A percentile compares a stretch with the other conserved stretches of the same genome.
These are phyloP conservation scores for Hyles vespertilio DNA, from an alignment of 1,140 invertebrate genomes.

Conservation along the genomic window DNA sequence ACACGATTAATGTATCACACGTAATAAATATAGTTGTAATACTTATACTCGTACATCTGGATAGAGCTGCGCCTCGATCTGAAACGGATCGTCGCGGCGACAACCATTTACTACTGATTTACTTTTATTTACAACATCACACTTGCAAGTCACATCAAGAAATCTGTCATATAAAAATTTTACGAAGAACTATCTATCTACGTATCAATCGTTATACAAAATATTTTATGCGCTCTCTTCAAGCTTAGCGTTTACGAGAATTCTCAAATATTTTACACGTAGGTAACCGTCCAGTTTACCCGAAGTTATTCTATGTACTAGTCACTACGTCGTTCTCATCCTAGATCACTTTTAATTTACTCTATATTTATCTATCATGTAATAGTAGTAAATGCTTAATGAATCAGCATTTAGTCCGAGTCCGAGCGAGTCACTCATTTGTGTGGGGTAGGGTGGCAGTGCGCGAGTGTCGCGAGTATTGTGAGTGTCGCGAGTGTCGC, in stretches of 20 bases:
- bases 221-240: slow-evolving; percentile 60
- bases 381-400: slow-evolving; percentile 53
- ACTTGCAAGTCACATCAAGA: slow-evolving; percentile 67
- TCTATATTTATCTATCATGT: slow-evolving; percentile 45
- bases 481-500: not conserved
- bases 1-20: slow-evolving; percentile 64
- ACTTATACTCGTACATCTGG: slow-evolving; percentile 38
- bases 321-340: slow-evolving; percentile 40
- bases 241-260: slow-evolving; percentile 49
- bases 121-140: slow-evolving; percentile 71
- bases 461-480: slow-evolving; percentile 20
- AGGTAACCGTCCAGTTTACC: slow-evolving; percentile 29
- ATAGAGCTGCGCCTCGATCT: slow-evolving; percentile 19
- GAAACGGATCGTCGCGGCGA: slow-evolving; percentile 12
- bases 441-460: slow-evolving; percentile 12
- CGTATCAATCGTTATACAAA: slow-evolving; percentile 69
- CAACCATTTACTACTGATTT: slow-evolving; percentile 33
- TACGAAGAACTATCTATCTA: slow-evolving; percentile 58
- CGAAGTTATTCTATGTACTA: slow-evolving; percentile 45
- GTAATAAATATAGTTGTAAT: slow-evolving; percentile 33
- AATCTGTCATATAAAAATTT: slow-evolving; percentile 70
- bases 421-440: slow-evolving; percentile 23
- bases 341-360: slow-evolving; percentile 45
- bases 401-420: slow-evolving; percentile 36
- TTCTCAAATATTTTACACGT: slow-evolving; percentile 33